Evolutionary conservation across 2,888 invertebrate genomes (phyloP), one percentile per base, ranked within the genome.

Genomic region (Drosophila parthenogenetica): DNA sequence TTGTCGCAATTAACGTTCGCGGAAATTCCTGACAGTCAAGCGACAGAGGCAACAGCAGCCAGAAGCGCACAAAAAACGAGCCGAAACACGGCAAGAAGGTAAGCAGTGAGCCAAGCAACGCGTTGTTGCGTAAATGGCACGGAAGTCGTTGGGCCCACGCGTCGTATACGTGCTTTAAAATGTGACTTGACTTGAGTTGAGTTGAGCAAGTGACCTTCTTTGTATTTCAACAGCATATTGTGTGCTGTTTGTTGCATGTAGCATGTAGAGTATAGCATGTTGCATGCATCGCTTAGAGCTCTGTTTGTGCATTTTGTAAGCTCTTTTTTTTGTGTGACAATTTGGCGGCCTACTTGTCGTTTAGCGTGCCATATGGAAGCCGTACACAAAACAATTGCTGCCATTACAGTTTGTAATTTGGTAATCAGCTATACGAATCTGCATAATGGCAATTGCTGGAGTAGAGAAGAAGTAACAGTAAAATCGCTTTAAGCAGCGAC

Each of bases 1-100:
- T 87, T 87, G 81, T 85, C 89, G 84, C 84, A 85, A 85, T 85
- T 85, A 89, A 89, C 89, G 84, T 81, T 70, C 87, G 84, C 87
- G 84, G 84, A 85, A 85, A 85, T 85, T 85, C 84, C 89, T 85
- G 89, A 55, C 81, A 81, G 69, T 22, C 69, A 67, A 58, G 61
- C 51, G 62, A 40, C 54, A 42, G n/a, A 55, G 45, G 39, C 39
- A 46, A 37, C 35, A 55, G 45, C 45, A 37, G 53, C 16, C 22
- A 22, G 35, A 11, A 11, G 11, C 43, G 42, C 48, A 43, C 48
- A 39, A 48, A 51, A 37, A 54, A 35, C 11, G 35, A 13, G 13
- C 35, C 3, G 13, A 35, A 35, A 35, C 35, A 37, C 50, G 35
- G 40, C 11, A 50, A 49, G 46, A 39, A 16, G 50, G 29, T 48